Base-by-base conservation (phyloP, 2,113 vertebrate species). In the Eira barbara region DNA sequence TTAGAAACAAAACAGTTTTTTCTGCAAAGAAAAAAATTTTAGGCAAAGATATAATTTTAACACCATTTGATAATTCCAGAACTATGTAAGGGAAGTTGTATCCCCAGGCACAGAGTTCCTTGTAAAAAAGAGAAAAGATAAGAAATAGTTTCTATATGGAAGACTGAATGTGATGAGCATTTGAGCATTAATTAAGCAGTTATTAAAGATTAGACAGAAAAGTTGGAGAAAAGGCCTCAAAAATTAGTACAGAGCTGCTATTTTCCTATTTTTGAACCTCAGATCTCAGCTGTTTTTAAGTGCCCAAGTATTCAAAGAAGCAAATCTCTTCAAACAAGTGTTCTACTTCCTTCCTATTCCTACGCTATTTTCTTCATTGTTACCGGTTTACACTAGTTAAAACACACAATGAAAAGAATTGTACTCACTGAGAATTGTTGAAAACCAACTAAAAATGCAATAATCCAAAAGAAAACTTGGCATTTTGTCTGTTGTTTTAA, bases 361-460 rank as follows among this genome's bases (percentile, higher is more conserved):
- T 57, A 89, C 3, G 74, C 36, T 47, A 67, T 85, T 92, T 89
- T 67, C 31, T 31, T 80, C 80, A 45, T 49, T 81, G 63, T 81
- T 92, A 42, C 29, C 71, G 17, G 42, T 89, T 81, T 91, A 59
- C 8, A 85, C 36, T 78, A 69, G 25, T 39, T 89, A 95, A 97
- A 90, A 89, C 18, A 94, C 10, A 84, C 4, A 94, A 94, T 71
- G 9, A 45, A 69, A 80, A 84, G 8, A 78, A 39, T 0, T 86
- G 7, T 78, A 85, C 23, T 88, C 65, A 92, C 7, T 74, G 27
- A 97, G 34, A 91, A 74, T n/a, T 86, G 7, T 80, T 83, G 57
- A 92, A 84, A 97, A 31, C 18, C n/a, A 96, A 93, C 79, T 83
- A 52, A 91, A 94, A 87, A 89, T 36, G 31, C 21, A 97, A 76